These are phyloP conservation scores for Mystacides longicornis DNA, from an alignment of 2,888 invertebrate genomes.

Conservation along the genomic window DNA sequence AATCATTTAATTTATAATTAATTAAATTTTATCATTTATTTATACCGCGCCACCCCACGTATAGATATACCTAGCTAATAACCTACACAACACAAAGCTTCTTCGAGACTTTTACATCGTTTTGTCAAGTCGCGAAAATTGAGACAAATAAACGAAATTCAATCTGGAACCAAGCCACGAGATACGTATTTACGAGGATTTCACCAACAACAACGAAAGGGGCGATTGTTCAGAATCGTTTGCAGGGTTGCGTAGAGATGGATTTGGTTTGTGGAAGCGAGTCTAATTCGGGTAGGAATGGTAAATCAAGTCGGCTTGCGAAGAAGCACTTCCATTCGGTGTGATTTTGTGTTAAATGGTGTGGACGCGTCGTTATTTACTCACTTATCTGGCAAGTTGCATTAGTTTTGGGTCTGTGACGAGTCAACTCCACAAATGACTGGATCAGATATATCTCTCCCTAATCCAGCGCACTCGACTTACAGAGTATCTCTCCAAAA, in stretches of 20 bases:
- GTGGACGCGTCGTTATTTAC: conserved; percentile 24
- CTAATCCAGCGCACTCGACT: not conserved
- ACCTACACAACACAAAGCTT: not conserved
- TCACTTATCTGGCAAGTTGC: conserved; percentile 15
- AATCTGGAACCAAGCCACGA: not conserved
- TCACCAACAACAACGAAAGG: too few relatives aligned
- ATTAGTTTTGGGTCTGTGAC: not conserved
- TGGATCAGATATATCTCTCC: not conserved
- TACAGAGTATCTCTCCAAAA: too few relatives aligned
- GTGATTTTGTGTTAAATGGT: conserved; percentile 23
- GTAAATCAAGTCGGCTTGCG: conserved; percentile 18
- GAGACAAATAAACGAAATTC: not conserved
- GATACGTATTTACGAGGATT: not conserved
- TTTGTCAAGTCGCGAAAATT: not conserved
- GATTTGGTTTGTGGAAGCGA: not conserved
- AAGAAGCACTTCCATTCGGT: conserved; percentile 16
- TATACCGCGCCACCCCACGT: too few relatives aligned
- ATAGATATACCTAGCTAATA: not conserved
- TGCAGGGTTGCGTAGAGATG: not conserved
- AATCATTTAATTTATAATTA: too few relatives aligned
- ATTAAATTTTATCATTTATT: too few relatives aligned
- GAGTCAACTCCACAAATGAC: conserved; percentile 1
- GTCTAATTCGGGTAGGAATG: not conserved
- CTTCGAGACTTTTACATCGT: not conserved
- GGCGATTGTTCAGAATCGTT: not conserved